phyloP scores from a whole-genome alignment of 1,140 invertebrate species.

The Drosophila nasuta region DNA sequence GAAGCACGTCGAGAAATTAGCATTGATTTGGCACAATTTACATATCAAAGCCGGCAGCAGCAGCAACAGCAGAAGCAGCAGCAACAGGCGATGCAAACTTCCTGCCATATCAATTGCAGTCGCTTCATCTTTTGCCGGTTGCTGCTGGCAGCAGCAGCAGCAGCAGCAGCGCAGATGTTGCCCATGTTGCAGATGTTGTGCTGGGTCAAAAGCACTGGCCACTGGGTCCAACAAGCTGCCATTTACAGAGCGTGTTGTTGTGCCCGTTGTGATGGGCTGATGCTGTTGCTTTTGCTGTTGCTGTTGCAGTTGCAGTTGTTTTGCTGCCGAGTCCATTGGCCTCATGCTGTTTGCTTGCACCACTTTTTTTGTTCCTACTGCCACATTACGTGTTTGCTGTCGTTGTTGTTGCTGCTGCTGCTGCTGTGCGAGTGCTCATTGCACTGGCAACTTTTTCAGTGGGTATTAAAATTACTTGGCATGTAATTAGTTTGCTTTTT shows the following conservation, averaged over 20 bases:
- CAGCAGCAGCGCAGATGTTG: conserved; percentile 53
- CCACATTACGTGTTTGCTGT: conserved; percentile 58
- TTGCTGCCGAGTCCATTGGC: conserved; percentile 65
- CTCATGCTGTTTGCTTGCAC: conserved; percentile 73
- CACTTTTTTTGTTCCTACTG: conserved; percentile 66
- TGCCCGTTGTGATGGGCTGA: conserved; percentile 39
- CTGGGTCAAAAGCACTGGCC: conserved; percentile 63
- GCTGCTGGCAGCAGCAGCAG: not conserved
- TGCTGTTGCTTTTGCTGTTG: conserved; percentile 38
- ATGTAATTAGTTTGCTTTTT: conserved; percentile 78
- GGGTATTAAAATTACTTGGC: conserved; percentile 78
- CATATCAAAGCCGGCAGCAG: conserved; percentile 67
- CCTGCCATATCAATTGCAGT: conserved; percentile 38
- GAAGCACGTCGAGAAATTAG: conserved; percentile 44
- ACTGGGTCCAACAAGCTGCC: conserved; percentile 48
- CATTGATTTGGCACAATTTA: conserved; percentile 78
- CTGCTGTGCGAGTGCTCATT: conserved; percentile 65
- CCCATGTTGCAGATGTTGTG: conserved; percentile 56
- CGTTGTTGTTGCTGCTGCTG: conserved; percentile 37
- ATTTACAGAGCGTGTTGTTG: conserved; percentile 59
- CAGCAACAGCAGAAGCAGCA: conserved; percentile 13
- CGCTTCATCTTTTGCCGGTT: conserved; percentile 34
- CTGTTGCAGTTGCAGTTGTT: conserved; percentile 41
- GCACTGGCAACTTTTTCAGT: conserved; percentile 62
- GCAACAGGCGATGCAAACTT: conserved; percentile 38